Evolutionary conservation across 1,140 invertebrate species (phyloP).

Genomic region (Lysiphlebus fabarum): DNA sequence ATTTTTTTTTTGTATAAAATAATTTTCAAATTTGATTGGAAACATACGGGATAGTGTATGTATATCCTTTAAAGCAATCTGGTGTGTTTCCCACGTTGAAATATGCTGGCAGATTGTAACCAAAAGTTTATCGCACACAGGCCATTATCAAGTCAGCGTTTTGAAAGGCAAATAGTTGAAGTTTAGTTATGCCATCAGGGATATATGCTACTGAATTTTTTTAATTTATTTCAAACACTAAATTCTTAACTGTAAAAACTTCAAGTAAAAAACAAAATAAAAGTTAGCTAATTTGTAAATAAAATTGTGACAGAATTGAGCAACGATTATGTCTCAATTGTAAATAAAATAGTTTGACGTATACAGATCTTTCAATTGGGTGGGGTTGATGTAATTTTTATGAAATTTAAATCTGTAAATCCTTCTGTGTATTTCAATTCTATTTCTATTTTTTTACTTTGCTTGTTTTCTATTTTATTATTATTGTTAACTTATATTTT

Average conservation of each 20-base stretch:
- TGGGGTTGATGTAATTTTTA: too few species aligned
- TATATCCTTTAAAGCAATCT: background rate
- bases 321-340: too few species aligned
- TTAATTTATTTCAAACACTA: conserved; percentile 4
- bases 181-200: conserved; percentile 25
- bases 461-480: too few species aligned
- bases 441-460: too few species aligned
- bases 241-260: background rate
- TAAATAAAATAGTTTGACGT: too few species aligned
- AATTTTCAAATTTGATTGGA: conserved; percentile 3
- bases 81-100: conserved; percentile 16
- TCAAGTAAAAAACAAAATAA: too few species aligned
- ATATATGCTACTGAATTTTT: conserved; percentile 7
- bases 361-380: too few species aligned
- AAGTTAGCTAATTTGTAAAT: too few species aligned
- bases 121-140: conserved; percentile 26
- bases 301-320: too few species aligned
- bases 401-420: too few species aligned
- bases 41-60: background rate
- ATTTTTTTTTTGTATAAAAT: background rate
- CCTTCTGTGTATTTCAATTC: too few species aligned
- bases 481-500: too few species aligned
- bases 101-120: conserved; percentile 30
- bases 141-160: conserved; percentile 34
- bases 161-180: conserved; percentile 33